Evolutionary conservation across 2,888 invertebrate genomes (phyloP), one percentile per base, ranked within the genome.

Genomic region (Apantesis nais): DNA sequence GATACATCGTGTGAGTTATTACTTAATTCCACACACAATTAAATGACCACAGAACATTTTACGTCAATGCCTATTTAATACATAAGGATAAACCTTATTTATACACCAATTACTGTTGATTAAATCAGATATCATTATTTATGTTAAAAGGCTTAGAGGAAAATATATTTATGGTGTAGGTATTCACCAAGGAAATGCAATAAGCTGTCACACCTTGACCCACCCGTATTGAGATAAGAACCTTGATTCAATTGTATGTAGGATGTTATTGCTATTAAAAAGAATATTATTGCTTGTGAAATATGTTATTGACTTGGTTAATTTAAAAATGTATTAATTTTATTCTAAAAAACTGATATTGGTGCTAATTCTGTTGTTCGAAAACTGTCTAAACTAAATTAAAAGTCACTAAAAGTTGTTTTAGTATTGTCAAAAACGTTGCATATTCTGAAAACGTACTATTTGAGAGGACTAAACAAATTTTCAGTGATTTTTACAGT

Each of bases 181-280:
- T 63, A 67, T 41, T 55, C 44, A 25, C 37, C 68, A 72, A 77
- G 70, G 64, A 70, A 77, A 69, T 77, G 67, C 68, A 58, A 37
- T n/a, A 34, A 67, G 48, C 29, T 65, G 66, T 64, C 22, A 62
- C 66, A 62, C 79, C 82, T 80, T 80, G 82, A 77, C 72, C 77
- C 68, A 73, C 22, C 71, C 72, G 62, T 72, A 72, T 55, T 61
- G 25, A 29, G 74, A 70, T 29, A 67, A 62, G 65, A 66, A 68
- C 79, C 79, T 81, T 79, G 72, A 68, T 68, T 74, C 52, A 67
- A 63, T 44, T 66, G 25, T 68, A 72, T 81, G 79, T 81, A 71
- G 79, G 66, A 76, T 76, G 74, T 66, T 60, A 76, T 71, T 71
- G 76, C 67, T 22, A 5, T 31, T n/a, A 19, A 25, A 39, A 39